A percentile compares a stretch with the other conserved stretches of the same genome.
Evolutionary conservation across 2,797 vertebrate genomes (phyloP).

Genomic region (Heteromormyrus szaboi): DNA sequence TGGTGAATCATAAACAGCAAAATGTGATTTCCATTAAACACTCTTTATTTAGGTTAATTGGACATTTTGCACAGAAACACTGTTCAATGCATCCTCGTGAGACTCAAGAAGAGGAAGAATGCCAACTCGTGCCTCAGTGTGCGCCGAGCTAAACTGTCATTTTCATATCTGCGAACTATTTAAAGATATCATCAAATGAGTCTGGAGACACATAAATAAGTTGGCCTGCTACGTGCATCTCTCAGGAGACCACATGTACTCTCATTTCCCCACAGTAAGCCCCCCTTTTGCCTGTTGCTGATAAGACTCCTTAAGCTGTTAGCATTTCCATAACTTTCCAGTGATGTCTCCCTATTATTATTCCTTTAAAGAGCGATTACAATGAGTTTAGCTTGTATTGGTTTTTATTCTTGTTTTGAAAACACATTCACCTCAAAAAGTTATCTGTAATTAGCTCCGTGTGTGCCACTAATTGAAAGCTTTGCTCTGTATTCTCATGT

Average conservation of each 20-base stretch:
- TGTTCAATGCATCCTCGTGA: not conserved
- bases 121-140: not conserved
- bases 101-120: not conserved
- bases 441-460: not conserved
- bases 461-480: not conserved
- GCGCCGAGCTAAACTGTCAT: not conserved
- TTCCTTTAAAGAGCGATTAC: not conserved
- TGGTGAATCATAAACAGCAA: not conserved
- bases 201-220: not conserved
- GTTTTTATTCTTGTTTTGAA: slow-evolving; percentile 1
- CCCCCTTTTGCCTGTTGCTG: not conserved
- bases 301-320: not conserved
- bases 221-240: not conserved
- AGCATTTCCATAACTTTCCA: not conserved
- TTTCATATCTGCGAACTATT: not conserved
- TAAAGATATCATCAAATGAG: not conserved
- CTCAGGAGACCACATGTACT: not conserved
- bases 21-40: not conserved
- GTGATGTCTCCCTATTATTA: not conserved
- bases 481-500: not conserved
- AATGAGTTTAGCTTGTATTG: not conserved
- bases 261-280: not conserved
- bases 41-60: not conserved
- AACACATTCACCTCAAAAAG: not conserved
- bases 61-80: not conserved